Evolutionary conservation across 2,113 vertebrate genomes (phyloP).

Genomic region (Passer domesticus): DNA sequence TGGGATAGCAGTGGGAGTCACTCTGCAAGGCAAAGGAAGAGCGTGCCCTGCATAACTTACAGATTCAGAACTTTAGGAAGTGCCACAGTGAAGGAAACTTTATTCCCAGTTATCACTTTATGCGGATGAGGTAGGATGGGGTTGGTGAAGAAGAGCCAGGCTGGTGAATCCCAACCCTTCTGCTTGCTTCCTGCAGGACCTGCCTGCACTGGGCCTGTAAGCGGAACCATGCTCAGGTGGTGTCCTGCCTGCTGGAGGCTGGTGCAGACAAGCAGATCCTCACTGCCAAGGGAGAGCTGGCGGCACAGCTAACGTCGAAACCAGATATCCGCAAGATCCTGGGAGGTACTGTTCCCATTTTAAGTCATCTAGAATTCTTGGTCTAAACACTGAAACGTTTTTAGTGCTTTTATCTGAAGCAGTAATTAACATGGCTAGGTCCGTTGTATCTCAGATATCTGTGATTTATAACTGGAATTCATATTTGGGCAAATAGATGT

Average conservation of each 20-base stretch:
- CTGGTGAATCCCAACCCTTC: fast-evolving
- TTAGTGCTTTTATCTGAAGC: not conserved
- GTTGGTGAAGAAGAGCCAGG: fast-evolving
- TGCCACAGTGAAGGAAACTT: not conserved
- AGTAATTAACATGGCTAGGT: not conserved
- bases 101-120: not conserved
- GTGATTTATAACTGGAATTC: not conserved
- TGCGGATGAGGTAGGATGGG: fast-evolving
- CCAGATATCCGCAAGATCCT: slow-evolving; percentile 81
- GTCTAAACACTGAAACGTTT: not conserved
- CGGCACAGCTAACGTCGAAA: slow-evolving; percentile 84
- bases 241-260: slow-evolving; percentile 81
- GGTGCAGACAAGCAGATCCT: slow-evolving; percentile 83
- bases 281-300: slow-evolving; percentile 81
- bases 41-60: fast-evolving
- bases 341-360: slow-evolving; percentile 70
- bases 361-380: not conserved
- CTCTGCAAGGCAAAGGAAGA: not conserved
- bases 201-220: slow-evolving; percentile 92
- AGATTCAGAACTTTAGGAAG: not conserved
- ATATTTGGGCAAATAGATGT: fast-evolving
- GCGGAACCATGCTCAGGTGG: slow-evolving; percentile 83
- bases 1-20: not conserved
- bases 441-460: not conserved
- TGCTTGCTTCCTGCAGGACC: slow-evolving; percentile 73